phyloP scores from a whole-genome alignment of 1,140 invertebrate species.

The Galleria mellonella region DNA sequence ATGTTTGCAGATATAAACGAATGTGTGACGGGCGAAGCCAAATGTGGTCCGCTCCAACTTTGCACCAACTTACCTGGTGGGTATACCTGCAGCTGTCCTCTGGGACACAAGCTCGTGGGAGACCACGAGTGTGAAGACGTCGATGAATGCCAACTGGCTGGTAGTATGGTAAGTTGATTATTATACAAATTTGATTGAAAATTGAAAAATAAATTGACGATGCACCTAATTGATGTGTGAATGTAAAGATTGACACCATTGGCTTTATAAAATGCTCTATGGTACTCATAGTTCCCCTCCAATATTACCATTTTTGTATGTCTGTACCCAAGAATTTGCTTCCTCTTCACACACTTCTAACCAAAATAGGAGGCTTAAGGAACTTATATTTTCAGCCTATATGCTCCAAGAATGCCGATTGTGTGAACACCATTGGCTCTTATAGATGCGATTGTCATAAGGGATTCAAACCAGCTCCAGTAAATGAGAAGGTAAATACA shows the following conservation, averaged over 20 bases:
- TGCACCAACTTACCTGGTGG: conserved; percentile 85
- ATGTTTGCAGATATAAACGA: conserved; percentile 79
- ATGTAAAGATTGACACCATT: no score
- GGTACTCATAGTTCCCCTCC: no score
- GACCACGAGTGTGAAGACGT: conserved; percentile 90
- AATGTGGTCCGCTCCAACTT: conserved; percentile 80
- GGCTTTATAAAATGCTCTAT: no score
- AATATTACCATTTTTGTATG: no score
- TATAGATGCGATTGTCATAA: conserved; percentile 86
- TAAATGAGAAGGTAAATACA: conserved; percentile 50
- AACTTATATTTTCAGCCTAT: conserved; percentile 50
- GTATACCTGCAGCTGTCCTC: conserved; percentile 84
- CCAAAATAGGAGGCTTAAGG: no score
- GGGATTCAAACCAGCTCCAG: conserved; percentile 77
- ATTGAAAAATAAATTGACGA: no score
- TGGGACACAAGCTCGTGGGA: conserved; percentile 77
- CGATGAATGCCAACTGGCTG: conserved; percentile 83
- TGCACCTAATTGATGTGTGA: no score
- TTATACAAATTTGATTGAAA: no score
- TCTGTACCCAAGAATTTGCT: no score
- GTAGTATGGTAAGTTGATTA: conserved; percentile 43
- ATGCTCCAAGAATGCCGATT: conserved; percentile 78
- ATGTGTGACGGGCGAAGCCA: conserved; percentile 78
- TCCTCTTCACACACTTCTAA: no score
- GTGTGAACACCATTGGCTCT: conserved; percentile 87